phyloP scores from a whole-genome alignment of 2,888 invertebrate genomes.

The Habrosyne pyritoides region DNA sequence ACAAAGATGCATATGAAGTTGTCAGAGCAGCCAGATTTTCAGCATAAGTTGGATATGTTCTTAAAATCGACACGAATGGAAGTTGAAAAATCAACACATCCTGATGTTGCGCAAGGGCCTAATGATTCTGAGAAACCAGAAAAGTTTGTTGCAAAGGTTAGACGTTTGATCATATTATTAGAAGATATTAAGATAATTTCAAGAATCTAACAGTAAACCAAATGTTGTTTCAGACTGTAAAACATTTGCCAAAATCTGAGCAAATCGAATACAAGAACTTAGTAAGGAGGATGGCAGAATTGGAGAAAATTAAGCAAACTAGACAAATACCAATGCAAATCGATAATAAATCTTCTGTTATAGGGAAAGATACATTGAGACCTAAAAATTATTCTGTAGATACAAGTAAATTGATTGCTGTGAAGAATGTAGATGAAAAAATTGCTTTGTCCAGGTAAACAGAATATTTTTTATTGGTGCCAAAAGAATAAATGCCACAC shows the following conservation, averaged over 20 bases:
- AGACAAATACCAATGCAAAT: slow-evolving; percentile 56
- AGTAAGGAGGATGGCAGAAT: slow-evolving; percentile 76
- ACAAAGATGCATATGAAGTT: slow-evolving; percentile 79
- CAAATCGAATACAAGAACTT: slow-evolving; percentile 77
- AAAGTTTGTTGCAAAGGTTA: slow-evolving; percentile 76
- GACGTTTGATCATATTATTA: slow-evolving; percentile 16
- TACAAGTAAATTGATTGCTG: slow-evolving; percentile 24
- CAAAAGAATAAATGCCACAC: neutral
- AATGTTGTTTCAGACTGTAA: slow-evolving; percentile 62
- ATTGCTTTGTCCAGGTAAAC: slow-evolving; percentile 70
- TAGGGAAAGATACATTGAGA: slow-evolving; percentile 63
- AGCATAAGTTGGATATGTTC: slow-evolving; percentile 71
- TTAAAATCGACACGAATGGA: slow-evolving; percentile 73
- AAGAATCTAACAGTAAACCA: neutral
- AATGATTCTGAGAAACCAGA: slow-evolving; percentile 49
- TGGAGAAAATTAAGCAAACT: slow-evolving; percentile 75
- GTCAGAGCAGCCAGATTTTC: slow-evolving; percentile 71
- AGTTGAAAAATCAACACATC: slow-evolving; percentile 62
- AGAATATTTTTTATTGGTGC: neutral
- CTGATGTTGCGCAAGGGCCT: slow-evolving; percentile 58
- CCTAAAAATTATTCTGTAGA: slow-evolving; percentile 57
- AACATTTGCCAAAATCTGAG: slow-evolving; percentile 75
- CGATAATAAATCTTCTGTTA: slow-evolving; percentile 32
- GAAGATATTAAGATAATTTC: slow-evolving; percentile 1
- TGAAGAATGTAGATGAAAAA: slow-evolving; percentile 60